A percentile compares a stretch with the other conserved stretches of the same genome.
Conservation (phyloP, 2,113 vertebrate species). For the Chaetodon trifascialis region DNA sequence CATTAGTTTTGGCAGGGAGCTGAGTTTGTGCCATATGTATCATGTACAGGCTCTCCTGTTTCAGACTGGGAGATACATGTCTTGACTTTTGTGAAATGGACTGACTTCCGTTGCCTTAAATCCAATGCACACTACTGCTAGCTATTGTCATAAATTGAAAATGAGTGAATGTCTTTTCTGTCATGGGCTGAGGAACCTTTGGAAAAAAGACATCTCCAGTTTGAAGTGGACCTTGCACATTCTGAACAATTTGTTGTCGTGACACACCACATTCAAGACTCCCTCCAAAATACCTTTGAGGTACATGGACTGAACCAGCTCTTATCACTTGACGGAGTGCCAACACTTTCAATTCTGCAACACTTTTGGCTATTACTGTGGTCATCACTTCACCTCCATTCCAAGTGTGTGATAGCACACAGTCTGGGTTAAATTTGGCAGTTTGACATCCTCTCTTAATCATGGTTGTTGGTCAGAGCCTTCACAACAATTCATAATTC, state of each 20-base stretch:
- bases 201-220: background rate
- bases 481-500: constrained; percentile 82
- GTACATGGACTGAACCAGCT: constrained; percentile 41
- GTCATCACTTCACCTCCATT: constrained; percentile 22
- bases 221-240: constrained; percentile 49
- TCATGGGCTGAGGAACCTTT: background rate
- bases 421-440: constrained; percentile 10
- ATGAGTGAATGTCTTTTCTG: constrained; percentile 69
- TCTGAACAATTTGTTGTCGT: constrained; percentile 67
- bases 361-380: constrained; percentile 18
- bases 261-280: constrained; percentile 55
- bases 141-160: constrained; percentile 68
- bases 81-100: constrained; percentile 59
- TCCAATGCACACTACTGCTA: constrained; percentile 72
- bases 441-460: constrained; percentile 56
- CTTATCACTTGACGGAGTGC: constrained; percentile 25
- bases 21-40: no score
- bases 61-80: constrained; percentile 51
- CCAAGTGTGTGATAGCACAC: constrained; percentile 28
- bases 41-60: no score
- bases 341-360: constrained; percentile 29
- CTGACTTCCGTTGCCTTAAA: constrained; percentile 83
- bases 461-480: constrained; percentile 68
- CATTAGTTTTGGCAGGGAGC: constrained; percentile 53
- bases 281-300: constrained; percentile 39